Percentiles rank a stretch among this genome's conserved stretches.
Evolutionary conservation across 2,888 invertebrate species (phyloP).

Genomic region (Mimas tiliae): DNA sequence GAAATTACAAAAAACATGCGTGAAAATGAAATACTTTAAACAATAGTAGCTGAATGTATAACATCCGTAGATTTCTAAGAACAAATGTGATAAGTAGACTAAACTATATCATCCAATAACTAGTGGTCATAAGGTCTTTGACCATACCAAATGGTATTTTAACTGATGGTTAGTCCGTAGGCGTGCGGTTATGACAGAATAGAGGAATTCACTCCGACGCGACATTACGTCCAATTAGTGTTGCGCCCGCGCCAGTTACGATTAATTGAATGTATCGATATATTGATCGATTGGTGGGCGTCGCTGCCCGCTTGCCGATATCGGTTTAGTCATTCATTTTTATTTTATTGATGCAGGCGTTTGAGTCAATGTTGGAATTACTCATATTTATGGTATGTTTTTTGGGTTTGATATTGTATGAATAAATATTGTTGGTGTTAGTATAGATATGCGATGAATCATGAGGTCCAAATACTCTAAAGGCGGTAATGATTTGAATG

Average conservation of each 20-base stretch:
- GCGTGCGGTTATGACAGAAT: conserved; percentile 8
- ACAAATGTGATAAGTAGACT: conserved; percentile 2
- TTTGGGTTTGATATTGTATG: not conserved
- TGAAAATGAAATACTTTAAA: too few species aligned
- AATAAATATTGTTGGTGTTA: too few species aligned
- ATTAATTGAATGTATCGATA: conserved; percentile 74
- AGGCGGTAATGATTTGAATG: too few species aligned
- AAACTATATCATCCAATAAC: conserved; percentile 20
- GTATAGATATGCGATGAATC: too few species aligned
- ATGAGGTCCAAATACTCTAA: too few species aligned
- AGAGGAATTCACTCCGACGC: conserved; percentile 13
- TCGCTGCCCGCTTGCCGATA: conserved; percentile 28
- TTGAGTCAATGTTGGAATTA: not conserved
- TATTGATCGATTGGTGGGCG: conserved; percentile 74
- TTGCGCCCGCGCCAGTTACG: conserved; percentile 52
- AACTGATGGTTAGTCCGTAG: conserved; percentile 16
- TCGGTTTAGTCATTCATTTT: conserved; percentile 31
- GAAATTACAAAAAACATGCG: too few species aligned
- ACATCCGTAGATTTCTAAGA: not conserved
- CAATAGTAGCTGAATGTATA: not conserved
- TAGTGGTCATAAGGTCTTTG: conserved; percentile 22
- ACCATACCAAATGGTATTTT: conserved; percentile 26
- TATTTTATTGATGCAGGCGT: conserved; percentile 22
- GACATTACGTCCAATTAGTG: conserved; percentile 53
- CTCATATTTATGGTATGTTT: too few species aligned